Conservation (phyloP, 2,113 vertebrate species). For the Machaerirhynchus nigripectus region DNA sequence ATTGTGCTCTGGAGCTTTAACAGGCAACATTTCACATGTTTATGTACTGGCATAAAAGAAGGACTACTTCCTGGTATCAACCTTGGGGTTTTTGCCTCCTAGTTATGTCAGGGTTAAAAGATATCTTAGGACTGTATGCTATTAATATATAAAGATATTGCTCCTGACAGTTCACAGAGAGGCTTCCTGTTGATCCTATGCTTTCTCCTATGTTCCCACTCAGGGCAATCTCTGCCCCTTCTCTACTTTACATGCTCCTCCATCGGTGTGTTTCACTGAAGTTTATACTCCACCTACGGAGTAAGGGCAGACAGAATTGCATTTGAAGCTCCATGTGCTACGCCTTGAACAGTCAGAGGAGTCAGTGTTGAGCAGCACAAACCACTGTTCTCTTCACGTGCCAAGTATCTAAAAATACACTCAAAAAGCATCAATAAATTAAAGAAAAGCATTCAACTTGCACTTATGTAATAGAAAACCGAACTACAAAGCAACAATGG, state of each 20-base stretch:
- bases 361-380: conserved; percentile 70
- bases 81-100: background rate
- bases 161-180: background rate
- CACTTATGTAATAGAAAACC: conserved; percentile 72
- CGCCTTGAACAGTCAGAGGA: conserved; percentile 50
- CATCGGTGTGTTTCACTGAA: background rate
- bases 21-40: background rate
- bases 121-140: background rate
- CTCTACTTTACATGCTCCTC: background rate
- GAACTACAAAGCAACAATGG: conserved; percentile 72
- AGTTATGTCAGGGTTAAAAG: background rate
- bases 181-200: background rate
- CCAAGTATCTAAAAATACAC: conserved; percentile 62
- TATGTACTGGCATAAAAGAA: background rate
- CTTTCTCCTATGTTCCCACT: background rate
- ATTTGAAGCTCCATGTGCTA: background rate
- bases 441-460: conserved; percentile 68
- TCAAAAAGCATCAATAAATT: conserved; percentile 69
- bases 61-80: background rate
- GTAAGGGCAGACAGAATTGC: background rate
- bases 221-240: background rate
- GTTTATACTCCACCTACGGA: background rate
- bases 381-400: conserved; percentile 33
- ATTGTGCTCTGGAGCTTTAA: background rate
- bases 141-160: background rate